phyloP scores from a whole-genome alignment of 2,888 invertebrate genomes.

The Pristionchus exspectatus region DNA sequence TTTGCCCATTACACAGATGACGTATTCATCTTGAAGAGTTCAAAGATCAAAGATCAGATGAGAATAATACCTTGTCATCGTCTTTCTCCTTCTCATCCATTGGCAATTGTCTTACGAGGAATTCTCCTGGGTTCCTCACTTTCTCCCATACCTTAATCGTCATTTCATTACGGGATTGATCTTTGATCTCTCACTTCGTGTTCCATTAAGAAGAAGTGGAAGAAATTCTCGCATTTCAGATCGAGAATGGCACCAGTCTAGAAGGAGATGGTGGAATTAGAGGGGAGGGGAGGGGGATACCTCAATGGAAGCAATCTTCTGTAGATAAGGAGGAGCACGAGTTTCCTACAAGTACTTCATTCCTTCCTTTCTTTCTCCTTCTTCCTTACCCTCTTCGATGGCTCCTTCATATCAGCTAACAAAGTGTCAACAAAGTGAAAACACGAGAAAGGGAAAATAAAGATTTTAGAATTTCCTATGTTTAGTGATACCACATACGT shows the following conservation, averaged over 20 bases:
- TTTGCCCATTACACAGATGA: constrained; percentile 40
- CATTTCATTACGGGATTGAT: neutral
- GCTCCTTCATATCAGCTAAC: neutral
- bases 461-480: too few relatives aligned
- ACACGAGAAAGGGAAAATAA: neutral
- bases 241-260: neutral
- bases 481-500: too few relatives aligned
- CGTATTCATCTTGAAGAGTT: constrained; percentile 37
- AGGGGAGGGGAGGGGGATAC: too few relatives aligned
- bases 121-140: constrained; percentile 36
- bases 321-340: neutral
- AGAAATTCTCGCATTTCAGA: constrained; percentile 44
- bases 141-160: constrained; percentile 14
- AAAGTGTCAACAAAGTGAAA: neutral
- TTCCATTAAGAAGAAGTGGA: constrained; percentile 34
- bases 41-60: neutral
- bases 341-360: neutral
- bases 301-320: constrained; percentile 14
- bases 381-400: neutral
- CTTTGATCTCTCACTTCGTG: constrained; percentile 34
- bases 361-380: neutral
- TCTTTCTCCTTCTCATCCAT: constrained; percentile 26
- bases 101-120: constrained; percentile 41
- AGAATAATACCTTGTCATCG: neutral
- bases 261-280: neutral